Evolutionary conservation across 2,888 invertebrate species (phyloP).

Genomic region (Venusia cambrica): DNA sequence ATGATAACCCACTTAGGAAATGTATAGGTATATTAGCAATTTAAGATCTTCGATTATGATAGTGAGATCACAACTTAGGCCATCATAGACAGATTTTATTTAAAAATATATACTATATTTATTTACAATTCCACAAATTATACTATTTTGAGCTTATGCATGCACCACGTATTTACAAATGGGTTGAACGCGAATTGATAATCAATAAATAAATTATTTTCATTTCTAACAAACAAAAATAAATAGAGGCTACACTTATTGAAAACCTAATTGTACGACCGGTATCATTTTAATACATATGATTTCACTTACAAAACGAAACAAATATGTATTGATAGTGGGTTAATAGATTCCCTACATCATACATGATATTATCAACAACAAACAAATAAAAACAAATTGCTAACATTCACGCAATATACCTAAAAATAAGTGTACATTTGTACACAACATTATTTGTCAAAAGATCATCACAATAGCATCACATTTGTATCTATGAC

Average conservation of each 20-base stretch:
- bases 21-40: too few species aligned
- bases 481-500: conserved; percentile 21
- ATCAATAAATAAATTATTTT: conserved; percentile 3
- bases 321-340: too few species aligned
- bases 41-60: conserved; percentile 13
- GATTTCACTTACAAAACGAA: too few species aligned
- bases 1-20: too few species aligned
- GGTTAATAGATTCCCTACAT: too few species aligned
- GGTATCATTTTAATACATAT: too few species aligned
- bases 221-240: too few species aligned
- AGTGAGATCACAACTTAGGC: conserved; percentile 24
- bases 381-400: too few species aligned
- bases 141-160: conserved; percentile 25
- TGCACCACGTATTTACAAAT: conserved; percentile 24
- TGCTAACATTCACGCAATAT: conserved; percentile 11
- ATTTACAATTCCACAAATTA: conserved; percentile 16
- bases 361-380: too few species aligned
- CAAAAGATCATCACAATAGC: conserved; percentile 21
- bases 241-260: conserved; percentile 5
- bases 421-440: conserved; percentile 19
- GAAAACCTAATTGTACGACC: too few species aligned
- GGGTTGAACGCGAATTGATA: conserved; percentile 4
- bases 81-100: conserved; percentile 5
- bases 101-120: conserved; percentile 18
- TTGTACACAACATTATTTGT: conserved; percentile 17